phyloP scores from a whole-genome alignment of 2,888 invertebrate genomes.

The Scaptodrosophila latifasciaeformis region DNA sequence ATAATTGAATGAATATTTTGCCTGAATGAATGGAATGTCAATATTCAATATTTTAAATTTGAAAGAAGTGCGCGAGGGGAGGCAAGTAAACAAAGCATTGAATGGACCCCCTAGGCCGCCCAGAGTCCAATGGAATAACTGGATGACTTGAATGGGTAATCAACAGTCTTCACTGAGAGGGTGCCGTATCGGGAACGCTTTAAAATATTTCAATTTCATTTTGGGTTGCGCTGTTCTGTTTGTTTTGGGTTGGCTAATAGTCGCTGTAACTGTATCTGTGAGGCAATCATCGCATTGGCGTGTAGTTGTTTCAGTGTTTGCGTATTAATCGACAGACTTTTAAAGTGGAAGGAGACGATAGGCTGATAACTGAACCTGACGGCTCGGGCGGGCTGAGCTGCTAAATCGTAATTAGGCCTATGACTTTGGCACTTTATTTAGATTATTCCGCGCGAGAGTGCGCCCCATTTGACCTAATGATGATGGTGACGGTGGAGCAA shows the following conservation, averaged over 20 bases:
- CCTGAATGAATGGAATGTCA: too few species aligned
- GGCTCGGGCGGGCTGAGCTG: not conserved
- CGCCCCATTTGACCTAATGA: slow-evolving; percentile 39
- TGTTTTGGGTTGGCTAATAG: not conserved
- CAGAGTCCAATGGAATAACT: too few species aligned
- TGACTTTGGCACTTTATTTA: slow-evolving; percentile 23
- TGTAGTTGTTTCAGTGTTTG: slow-evolving; percentile 5
- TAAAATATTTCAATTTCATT: not conserved
- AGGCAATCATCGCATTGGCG: slow-evolving; percentile 5
- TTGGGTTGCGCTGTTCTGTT: not conserved
- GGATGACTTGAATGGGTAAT: too few species aligned
- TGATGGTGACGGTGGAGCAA: slow-evolving; percentile 25
- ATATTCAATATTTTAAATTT: too few species aligned
- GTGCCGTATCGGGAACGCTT: too few species aligned
- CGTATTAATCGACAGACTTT: slow-evolving; percentile 26
- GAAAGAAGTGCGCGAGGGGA: too few species aligned
- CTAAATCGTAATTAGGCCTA: not conserved
- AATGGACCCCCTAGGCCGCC: too few species aligned
- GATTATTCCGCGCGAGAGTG: slow-evolving; percentile 35
- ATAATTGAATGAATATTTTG: too few species aligned
- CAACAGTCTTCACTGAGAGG: too few species aligned
- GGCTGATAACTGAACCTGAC: too few species aligned
- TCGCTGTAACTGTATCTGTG: not conserved
- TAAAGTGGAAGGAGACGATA: too few species aligned
- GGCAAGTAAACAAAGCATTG: too few species aligned